Base-by-base conservation (phyloP, 2,888 invertebrate species). In the Deilephila porcellus region DNA sequence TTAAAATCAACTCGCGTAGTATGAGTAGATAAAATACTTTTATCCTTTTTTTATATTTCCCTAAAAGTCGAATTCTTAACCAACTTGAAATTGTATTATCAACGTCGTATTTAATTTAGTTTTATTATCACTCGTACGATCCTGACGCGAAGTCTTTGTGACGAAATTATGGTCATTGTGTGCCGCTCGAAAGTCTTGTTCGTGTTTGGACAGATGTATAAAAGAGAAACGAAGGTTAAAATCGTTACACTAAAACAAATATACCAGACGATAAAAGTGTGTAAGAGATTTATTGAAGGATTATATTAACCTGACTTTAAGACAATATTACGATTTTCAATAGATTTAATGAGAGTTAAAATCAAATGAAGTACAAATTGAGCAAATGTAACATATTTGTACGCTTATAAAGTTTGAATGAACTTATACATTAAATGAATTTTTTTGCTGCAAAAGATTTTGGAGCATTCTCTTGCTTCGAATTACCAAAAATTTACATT, bases 201-300 rank as follows among this genome's bases (percentile, higher is more conserved):
- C 74, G 72, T 82, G 82, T 87, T 83, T 85, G 79, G 70, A 82
- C 86, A 86, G 84, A 78, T 86, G 87, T 78, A 77, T 77, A 75
- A 63, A 59, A 80, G 76, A 82, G 60, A 72, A 79, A 56, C 73
- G 80, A 83, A 85, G 83, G 83, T 85, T 81, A 77, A 77, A 78
- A 59, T 25, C 29, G 64, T 37, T 72, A 71, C 29, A 74, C 75
- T 72, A 74, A 76, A 74, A 74, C 75, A 78, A 53, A 74, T 73
- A 32, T 6, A 34, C 17, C 2, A 72, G 56, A 67, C 45, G 56
- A 60, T 67, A 64, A 56, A 64, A 63, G 20, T 64, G 59, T 25
- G 56, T 71, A 7, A 11, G 25, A 25, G 59, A 59, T 71, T 71
- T 34, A 59, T 56, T 71, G 59, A 34, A 53, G 52, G 52, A 67